These are phyloP conservation scores for Lateolabrax maculatus DNA, from an alignment of 2,797 vertebrate genomes.

Conservation along the genomic window DNA sequence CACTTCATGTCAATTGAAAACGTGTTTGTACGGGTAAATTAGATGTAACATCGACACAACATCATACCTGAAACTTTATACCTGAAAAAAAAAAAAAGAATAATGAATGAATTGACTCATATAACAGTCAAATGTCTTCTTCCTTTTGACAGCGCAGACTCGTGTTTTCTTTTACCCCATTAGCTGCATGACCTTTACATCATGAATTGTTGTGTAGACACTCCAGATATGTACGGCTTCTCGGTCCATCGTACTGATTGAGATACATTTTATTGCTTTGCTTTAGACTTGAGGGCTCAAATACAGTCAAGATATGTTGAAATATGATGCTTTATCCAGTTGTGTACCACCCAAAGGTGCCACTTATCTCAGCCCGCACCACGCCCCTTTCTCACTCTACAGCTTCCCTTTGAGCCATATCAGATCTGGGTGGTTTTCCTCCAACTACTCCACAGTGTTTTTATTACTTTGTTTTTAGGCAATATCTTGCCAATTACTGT, in stretches of 20 bases:
- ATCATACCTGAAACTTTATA: neutral
- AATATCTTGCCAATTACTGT: constrained; percentile 46
- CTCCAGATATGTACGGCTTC: constrained; percentile 2
- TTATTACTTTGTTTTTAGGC: constrained; percentile 54
- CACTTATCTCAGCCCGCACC: constrained; percentile 64
- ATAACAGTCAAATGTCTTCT: neutral
- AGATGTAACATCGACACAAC: neutral
- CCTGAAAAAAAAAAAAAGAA: too few relatives aligned
- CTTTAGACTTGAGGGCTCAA: constrained; percentile 45
- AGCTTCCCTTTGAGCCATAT: constrained; percentile 42
- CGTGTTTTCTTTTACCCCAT: neutral
- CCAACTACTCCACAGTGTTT: constrained; percentile 43
- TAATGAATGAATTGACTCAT: too few relatives aligned
- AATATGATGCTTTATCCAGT: constrained; percentile 54
- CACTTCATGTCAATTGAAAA: neutral
- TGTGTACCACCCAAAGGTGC: constrained; percentile 64
- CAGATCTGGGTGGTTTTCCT: constrained; percentile 61
- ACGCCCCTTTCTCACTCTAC: constrained; percentile 10
- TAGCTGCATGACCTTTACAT: neutral
- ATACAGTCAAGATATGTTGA: constrained; percentile 56
- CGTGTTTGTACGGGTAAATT: neutral
- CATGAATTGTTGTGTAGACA: constrained; percentile 1
- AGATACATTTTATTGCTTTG: constrained; percentile 51
- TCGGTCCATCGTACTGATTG: constrained; percentile 31
- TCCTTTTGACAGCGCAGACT: neutral